Evolutionary conservation across 2,888 invertebrate genomes (phyloP).

Genomic region (Stenodema calcarata): DNA sequence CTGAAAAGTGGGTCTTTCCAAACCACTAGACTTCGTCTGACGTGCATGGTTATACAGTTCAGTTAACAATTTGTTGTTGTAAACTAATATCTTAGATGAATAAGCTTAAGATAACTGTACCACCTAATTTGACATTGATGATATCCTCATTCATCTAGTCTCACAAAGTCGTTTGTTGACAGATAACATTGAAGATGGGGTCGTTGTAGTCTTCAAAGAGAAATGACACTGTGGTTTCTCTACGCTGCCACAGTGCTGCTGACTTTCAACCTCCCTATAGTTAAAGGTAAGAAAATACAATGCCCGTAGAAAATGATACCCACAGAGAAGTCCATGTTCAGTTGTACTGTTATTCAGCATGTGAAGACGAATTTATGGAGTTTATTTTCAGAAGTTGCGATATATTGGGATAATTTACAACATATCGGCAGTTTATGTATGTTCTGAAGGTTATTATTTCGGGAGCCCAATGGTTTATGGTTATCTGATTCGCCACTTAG

Average conservation of each 20-base stretch:
- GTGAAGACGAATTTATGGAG: no score
- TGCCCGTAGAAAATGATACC: no score
- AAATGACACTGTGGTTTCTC: slow-evolving; percentile 46
- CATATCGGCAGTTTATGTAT: neutral
- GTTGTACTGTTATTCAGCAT: neutral
- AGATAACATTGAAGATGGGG: slow-evolving; percentile 1
- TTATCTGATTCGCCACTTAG: slow-evolving; percentile 2
- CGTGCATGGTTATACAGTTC: no score
- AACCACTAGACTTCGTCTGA: no score
- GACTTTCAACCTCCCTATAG: slow-evolving; percentile 36
- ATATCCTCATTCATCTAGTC: no score
- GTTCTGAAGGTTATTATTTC: neutral
- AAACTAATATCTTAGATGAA: no score
- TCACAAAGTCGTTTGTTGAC: neutral
- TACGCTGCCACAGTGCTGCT: slow-evolving; percentile 34
- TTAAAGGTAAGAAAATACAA: slow-evolving; percentile 13
- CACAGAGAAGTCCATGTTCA: no score
- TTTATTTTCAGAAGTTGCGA: no score
- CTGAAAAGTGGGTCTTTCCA: no score
- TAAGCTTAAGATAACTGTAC: no score
- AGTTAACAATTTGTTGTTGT: no score
- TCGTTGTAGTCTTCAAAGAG: neutral
- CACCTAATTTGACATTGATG: no score
- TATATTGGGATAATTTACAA: neutral
- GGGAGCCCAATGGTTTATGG: neutral